Evolutionary conservation across 2,888 invertebrate species (phyloP).

Genomic region (Pycnomerus fuliginosus): DNA sequence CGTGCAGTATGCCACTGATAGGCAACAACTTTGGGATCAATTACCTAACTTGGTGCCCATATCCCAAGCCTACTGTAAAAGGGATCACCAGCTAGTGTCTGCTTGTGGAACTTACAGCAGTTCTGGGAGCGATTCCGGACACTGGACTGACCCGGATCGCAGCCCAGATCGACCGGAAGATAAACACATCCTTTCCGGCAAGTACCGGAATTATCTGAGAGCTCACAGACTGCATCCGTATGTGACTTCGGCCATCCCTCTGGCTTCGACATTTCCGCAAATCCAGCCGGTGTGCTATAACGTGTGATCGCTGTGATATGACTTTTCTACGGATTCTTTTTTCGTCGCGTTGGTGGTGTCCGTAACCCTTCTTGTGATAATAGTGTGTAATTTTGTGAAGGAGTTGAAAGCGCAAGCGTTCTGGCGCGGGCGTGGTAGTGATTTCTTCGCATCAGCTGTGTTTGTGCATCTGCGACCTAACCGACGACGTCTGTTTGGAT

Average conservation of each 20-base stretch:
- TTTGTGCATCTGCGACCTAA: conserved; percentile 36
- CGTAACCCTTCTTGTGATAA: conserved; percentile 52
- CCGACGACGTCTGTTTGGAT: conserved; percentile 18
- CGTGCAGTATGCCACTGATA: conserved; percentile 26
- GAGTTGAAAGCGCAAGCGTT: conserved; percentile 40
- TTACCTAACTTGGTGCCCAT: conserved; percentile 49
- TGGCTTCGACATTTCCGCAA: conserved; percentile 57
- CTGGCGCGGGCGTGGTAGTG: conserved; percentile 52
- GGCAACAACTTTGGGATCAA: conserved; percentile 43
- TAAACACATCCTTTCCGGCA: conserved; percentile 55
- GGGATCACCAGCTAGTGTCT: conserved; percentile 51
- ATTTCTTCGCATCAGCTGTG: conserved; percentile 49
- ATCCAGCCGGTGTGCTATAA: conserved; percentile 63
- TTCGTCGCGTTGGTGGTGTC: conserved; percentile 43
- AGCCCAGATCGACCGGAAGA: conserved; percentile 51
- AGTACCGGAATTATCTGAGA: conserved; percentile 60
- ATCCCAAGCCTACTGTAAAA: conserved; percentile 42
- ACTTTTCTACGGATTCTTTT: conserved; percentile 23
- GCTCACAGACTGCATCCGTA: conserved; percentile 62
- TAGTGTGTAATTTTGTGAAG: conserved; percentile 52
- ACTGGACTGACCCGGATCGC: conserved; percentile 50
- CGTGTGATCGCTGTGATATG: conserved; percentile 57
- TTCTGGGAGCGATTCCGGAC: conserved; percentile 46
- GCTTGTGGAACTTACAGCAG: conserved; percentile 48
- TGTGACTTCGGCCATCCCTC: conserved; percentile 53